Percentiles rank a stretch among this genome's conserved stretches.
phyloP scores from a whole-genome alignment of 2,113 vertebrate species.

The Perca fluviatilis region DNA sequence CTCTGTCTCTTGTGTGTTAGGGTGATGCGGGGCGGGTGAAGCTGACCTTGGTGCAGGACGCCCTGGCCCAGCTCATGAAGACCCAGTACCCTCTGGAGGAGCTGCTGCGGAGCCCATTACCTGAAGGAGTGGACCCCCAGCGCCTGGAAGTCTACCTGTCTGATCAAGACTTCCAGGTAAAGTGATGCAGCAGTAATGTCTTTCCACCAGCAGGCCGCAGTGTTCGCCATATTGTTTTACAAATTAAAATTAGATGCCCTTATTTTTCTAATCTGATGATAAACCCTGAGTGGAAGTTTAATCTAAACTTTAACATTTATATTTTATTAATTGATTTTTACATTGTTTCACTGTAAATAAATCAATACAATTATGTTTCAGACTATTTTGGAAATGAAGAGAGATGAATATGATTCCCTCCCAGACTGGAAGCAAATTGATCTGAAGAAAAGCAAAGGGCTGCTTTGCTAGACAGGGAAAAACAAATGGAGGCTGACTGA shows the following conservation, averaged over 20 bases:
- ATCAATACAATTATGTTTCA: constrained; percentile 70
- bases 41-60: constrained; percentile 86
- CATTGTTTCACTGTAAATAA: constrained; percentile 8
- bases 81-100: constrained; percentile 81
- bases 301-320: constrained; percentile 15
- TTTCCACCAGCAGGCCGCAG: constrained; percentile 59
- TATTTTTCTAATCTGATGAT: neutral
- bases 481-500: constrained; percentile 33
- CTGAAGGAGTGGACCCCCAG: constrained; percentile 82
- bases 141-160: constrained; percentile 82
- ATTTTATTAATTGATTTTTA: constrained; percentile 23
- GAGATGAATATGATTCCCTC: constrained; percentile 79
- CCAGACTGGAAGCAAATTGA: constrained; percentile 79
- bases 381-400: constrained; percentile 82
- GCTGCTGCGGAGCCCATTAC: constrained; percentile 77
- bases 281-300: constrained; percentile 19
- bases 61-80: constrained; percentile 80
- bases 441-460: constrained; percentile 84
- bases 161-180: constrained; percentile 85
- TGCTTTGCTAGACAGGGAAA: constrained; percentile 68
- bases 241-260: neutral
- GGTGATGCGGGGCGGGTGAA: constrained; percentile 62
- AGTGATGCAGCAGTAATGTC: neutral
- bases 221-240: constrained; percentile 30
- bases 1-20: constrained; percentile 36